These are phyloP conservation scores for Epistrophe eligans DNA, from an alignment of 2,888 invertebrate species.

Conservation along the genomic window DNA sequence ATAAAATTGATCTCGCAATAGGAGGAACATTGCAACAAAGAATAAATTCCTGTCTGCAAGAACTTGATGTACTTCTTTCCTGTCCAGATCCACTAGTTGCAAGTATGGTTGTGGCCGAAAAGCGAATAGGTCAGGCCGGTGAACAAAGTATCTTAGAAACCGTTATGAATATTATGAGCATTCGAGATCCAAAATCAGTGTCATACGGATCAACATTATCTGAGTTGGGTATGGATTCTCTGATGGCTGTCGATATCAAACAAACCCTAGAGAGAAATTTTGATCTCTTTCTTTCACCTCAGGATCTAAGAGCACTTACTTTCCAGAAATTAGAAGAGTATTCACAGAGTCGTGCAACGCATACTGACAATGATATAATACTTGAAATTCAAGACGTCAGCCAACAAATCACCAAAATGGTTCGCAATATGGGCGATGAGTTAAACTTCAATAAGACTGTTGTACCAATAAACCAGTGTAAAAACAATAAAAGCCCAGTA, in stretches of 20 bases:
- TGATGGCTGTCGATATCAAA: conserved; percentile 98
- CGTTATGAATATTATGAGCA: conserved; percentile 88
- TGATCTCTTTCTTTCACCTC: conserved; percentile 93
- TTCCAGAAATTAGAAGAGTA: conserved; percentile 85
- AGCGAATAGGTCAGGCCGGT: conserved; percentile 86
- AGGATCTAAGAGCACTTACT: conserved; percentile 92
- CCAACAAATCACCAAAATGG: conserved; percentile 86
- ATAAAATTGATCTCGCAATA: conserved; percentile 88
- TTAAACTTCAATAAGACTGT: conserved; percentile 85
- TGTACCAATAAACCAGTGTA: conserved; percentile 83
- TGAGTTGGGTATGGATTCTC: conserved; percentile 97
- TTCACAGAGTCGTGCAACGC: conserved; percentile 78
- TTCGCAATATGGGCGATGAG: conserved; percentile 88
- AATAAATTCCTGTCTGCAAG: conserved; percentile 91
- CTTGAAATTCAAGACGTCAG: conserved; percentile 79
- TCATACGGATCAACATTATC: conserved; percentile 90
- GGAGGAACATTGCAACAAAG: conserved; percentile 95
- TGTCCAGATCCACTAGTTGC: conserved; percentile 90
- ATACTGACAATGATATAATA: conserved; percentile 78
- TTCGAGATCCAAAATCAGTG: conserved; percentile 88
- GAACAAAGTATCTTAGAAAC: conserved; percentile 89
- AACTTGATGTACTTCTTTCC: conserved; percentile 90
- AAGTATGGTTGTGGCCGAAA: conserved; percentile 95
- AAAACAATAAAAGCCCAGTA: conserved; percentile 77
- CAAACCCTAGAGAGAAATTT: conserved; percentile 95